A percentile compares a stretch with the other conserved stretches of the same genome.
Conservation (phyloP, 2,888 invertebrate genomes). For the Pristionchus arcanus region DNA sequence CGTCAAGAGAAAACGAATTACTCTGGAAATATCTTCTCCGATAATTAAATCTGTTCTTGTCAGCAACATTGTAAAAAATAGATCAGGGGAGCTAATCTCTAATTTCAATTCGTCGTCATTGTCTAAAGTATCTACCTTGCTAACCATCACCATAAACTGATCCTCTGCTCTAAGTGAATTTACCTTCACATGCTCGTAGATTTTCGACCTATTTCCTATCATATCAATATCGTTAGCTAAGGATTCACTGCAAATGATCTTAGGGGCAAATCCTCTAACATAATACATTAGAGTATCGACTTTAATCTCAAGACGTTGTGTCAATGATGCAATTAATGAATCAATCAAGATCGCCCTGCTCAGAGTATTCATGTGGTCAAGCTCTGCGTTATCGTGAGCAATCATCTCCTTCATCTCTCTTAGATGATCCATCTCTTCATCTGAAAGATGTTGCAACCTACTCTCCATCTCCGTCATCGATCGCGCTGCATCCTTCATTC, state of each 20-base stretch:
- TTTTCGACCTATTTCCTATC: neutral
- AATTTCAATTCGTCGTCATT: neutral
- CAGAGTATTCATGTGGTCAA: neutral
- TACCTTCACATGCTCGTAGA: neutral
- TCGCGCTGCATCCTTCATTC: neutral
- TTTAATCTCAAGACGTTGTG: neutral
- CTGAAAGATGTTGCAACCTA: neutral
- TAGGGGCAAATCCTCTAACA: neutral
- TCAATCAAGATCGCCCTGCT: neutral
- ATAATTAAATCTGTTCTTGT: neutral
- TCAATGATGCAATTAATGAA: neutral
- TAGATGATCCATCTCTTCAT: neutral
- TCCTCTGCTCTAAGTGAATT: neutral
- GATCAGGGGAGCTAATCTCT: neutral
- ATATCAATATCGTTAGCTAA: neutral
- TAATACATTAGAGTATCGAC: neutral
- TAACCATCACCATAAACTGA: neutral
- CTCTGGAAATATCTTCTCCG: neutral
- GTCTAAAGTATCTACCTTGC: neutral
- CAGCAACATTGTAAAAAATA: neutral
- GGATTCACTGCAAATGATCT: neutral
- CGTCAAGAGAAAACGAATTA: no score
- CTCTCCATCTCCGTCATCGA: neutral
- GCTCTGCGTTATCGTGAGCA: neutral
- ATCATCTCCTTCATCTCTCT: neutral